Conservation (phyloP, 2,797 vertebrate species). For the Mus spretus region DNA sequence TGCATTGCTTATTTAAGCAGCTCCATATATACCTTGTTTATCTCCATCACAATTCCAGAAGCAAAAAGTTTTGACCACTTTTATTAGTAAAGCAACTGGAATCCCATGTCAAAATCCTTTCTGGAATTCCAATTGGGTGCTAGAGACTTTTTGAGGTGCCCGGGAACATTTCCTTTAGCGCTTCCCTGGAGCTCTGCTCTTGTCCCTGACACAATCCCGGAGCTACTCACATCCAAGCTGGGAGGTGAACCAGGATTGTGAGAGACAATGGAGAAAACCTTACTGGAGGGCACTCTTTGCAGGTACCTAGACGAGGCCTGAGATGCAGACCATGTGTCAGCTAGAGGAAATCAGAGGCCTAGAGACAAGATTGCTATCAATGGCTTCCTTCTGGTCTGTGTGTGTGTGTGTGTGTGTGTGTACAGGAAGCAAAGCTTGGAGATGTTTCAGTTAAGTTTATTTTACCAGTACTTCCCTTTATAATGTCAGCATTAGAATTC, state of each 20-base stretch:
- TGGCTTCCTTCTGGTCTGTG: not conserved
- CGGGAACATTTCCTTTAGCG: not conserved
- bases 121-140: slow-evolving; percentile 29
- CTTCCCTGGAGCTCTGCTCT: not conserved
- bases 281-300: not conserved
- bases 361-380: not conserved
- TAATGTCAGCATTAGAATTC: not conserved
- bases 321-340: not conserved
- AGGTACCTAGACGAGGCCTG: not conserved
- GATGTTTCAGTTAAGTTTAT: slow-evolving; percentile 33
- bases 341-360: not conserved
- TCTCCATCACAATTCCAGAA: not conserved
- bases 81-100: slow-evolving; percentile 54
- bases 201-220: not conserved
- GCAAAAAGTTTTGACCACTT: slow-evolving; percentile 53
- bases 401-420: not conserved
- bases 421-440: not conserved
- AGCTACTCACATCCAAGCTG: not conserved
- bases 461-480: slow-evolving; percentile 27
- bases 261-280: not conserved
- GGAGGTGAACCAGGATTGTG: not conserved
- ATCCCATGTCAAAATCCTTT: not conserved
- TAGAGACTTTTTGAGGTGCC: slow-evolving; percentile 24
- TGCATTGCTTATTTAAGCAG: not conserved
- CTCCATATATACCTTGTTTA: not conserved